Conservation (phyloP, 2,888 invertebrate species). For the Dolichopus griseipennis region DNA sequence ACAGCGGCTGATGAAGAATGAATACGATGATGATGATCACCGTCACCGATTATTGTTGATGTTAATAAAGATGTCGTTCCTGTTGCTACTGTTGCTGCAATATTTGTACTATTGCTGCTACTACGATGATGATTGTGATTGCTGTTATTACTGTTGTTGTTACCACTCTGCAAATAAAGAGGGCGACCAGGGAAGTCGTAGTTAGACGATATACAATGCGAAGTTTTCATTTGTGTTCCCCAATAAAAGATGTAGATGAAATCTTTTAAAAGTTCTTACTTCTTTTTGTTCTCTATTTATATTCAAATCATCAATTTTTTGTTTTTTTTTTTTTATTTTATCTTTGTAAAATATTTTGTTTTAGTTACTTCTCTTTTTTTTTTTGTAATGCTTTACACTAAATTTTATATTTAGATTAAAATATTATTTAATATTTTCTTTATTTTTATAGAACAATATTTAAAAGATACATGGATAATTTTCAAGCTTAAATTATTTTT, state of each 20-base stretch:
- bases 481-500: too few species aligned
- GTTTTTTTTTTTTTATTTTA: too few species aligned
- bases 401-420: too few species aligned
- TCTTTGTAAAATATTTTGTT: too few species aligned
- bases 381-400: too few species aligned
- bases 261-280: not conserved
- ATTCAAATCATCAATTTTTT: too few species aligned
- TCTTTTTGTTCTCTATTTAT: too few species aligned
- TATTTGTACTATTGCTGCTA: slow-evolving; percentile 7
- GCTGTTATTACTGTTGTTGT: slow-evolving; percentile 19
- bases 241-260: slow-evolving; percentile 2
- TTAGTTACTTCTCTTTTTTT: too few species aligned
- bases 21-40: not conserved
- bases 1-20: not conserved
- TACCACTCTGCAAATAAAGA: slow-evolving; percentile 27
- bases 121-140: slow-evolving; percentile 19
- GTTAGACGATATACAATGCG: slow-evolving; percentile 31
- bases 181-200: slow-evolving; percentile 33
- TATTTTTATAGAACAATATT: too few species aligned
- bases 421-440: too few species aligned
- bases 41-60: not conserved
- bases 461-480: too few species aligned
- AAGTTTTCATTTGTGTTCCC: slow-evolving; percentile 32
- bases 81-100: slow-evolving; percentile 17
- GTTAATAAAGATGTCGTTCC: slow-evolving; percentile 13